phyloP scores from a whole-genome alignment of 2,888 invertebrate species.

The Philaethria dido region DNA sequence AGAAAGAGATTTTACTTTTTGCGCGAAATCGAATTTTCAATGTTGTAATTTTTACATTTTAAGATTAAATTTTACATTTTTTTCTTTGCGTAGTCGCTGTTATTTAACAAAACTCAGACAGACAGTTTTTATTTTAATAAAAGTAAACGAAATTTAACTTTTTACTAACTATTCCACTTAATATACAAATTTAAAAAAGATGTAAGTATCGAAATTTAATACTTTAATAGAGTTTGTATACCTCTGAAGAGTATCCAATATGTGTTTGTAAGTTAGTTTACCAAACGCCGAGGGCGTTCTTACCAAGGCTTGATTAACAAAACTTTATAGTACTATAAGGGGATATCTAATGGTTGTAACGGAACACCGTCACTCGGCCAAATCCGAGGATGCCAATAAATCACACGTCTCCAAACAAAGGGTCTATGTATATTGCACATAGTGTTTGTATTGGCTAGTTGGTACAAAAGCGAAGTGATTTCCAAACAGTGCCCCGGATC shows the following conservation, averaged over 20 bases:
- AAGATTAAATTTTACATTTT: no score
- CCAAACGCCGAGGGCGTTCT: constrained; percentile 38
- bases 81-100: no score
- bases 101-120: no score
- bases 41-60: no score
- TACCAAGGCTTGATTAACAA: constrained; percentile 56
- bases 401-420: constrained; percentile 80
- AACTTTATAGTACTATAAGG: constrained; percentile 52
- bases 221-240: constrained; percentile 14
- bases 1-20: no score
- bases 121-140: no score
- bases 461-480: constrained; percentile 70
- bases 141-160: no score
- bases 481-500: constrained; percentile 57
- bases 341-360: constrained; percentile 70
- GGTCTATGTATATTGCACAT: constrained; percentile 69
- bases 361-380: constrained; percentile 66
- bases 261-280: constrained; percentile 13
- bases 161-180: no score
- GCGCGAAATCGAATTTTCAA: no score
- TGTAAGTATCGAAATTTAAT: constrained; percentile 4
- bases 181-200: neutral
- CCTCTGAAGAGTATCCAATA: constrained; percentile 1
- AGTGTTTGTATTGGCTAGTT: constrained; percentile 53
- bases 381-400: constrained; percentile 83